Conservation (phyloP, 2,797 vertebrate genomes). For the Tympanoctomys barrerae region DNA sequence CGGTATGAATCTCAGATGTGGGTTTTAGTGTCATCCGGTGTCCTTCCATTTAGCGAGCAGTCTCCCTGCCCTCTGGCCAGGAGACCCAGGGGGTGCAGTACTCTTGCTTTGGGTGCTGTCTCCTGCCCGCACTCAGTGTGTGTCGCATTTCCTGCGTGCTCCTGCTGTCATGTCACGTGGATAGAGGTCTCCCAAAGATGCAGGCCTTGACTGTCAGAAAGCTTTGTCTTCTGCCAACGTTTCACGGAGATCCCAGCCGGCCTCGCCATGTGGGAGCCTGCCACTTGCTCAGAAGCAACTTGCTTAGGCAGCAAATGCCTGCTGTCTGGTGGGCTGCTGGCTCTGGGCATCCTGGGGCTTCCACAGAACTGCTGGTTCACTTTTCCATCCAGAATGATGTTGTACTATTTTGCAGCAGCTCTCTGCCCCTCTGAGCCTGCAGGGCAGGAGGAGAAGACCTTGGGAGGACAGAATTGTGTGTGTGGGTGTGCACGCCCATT, state of each 20-base stretch:
- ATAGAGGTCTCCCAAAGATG: neutral
- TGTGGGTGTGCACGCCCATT: neutral
- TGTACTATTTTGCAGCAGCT: neutral
- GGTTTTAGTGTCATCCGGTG: neutral
- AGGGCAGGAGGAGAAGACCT: neutral
- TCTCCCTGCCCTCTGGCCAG: neutral
- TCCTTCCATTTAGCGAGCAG: neutral
- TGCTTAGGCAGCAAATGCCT: neutral
- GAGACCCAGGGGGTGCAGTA: neutral
- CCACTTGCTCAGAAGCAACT: neutral
- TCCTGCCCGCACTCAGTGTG: accelerated
- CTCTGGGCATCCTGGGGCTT: slow-evolving; percentile 40
- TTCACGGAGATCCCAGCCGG: neutral
- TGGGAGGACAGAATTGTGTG: neutral
- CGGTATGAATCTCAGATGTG: neutral
- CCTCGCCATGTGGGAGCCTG: slow-evolving; percentile 55
- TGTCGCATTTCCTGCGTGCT: accelerated
- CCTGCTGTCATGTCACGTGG: neutral
- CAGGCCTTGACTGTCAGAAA: slow-evolving; percentile 72
- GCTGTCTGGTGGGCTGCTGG: slow-evolving; percentile 42
- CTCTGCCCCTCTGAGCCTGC: neutral
- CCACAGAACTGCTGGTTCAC: slow-evolving; percentile 22
- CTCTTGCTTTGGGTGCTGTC: accelerated
- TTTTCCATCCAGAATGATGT: neutral
- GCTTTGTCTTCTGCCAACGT: slow-evolving; percentile 59